Percentiles rank a stretch among this genome's conserved stretches.
Evolutionary conservation across 2,797 vertebrate species (phyloP).

Genomic region (Dendrocincla fuliginosa): DNA sequence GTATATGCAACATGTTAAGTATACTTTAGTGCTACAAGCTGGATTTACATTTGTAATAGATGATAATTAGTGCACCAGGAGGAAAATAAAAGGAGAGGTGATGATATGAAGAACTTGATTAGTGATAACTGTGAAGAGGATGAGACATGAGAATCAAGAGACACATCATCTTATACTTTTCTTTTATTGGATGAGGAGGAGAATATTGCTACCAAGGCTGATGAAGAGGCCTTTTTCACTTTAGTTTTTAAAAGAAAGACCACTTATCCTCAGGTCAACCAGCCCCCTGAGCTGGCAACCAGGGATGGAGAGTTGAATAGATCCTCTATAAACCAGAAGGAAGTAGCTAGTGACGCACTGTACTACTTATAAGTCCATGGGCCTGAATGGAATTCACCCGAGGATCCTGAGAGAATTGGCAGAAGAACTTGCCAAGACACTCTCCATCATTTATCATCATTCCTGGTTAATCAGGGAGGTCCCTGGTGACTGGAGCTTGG

Average conservation of each 20-base stretch:
- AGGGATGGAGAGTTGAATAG: neutral
- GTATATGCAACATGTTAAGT: conserved; percentile 56
- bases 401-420: neutral
- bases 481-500: neutral
- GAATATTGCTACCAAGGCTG: neutral
- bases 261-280: neutral
- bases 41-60: conserved; percentile 60
- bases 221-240: neutral
- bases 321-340: neutral
- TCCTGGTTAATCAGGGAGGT: neutral
- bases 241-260: neutral
- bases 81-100: conserved; percentile 39
- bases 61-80: conserved; percentile 42
- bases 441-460: neutral
- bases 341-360: neutral
- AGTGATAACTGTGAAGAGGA: conserved; percentile 25
- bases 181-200: neutral
- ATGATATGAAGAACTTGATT: conserved; percentile 46
- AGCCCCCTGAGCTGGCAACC: neutral
- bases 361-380: neutral
- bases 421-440: neutral
- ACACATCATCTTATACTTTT: neutral
- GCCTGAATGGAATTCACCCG: neutral
- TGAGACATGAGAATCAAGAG: conserved; percentile 6
- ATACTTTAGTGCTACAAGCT: conserved; percentile 38